These are phyloP conservation scores for Psococerastis gibbosa DNA, from an alignment of 2,888 invertebrate species.

Conservation along the genomic window DNA sequence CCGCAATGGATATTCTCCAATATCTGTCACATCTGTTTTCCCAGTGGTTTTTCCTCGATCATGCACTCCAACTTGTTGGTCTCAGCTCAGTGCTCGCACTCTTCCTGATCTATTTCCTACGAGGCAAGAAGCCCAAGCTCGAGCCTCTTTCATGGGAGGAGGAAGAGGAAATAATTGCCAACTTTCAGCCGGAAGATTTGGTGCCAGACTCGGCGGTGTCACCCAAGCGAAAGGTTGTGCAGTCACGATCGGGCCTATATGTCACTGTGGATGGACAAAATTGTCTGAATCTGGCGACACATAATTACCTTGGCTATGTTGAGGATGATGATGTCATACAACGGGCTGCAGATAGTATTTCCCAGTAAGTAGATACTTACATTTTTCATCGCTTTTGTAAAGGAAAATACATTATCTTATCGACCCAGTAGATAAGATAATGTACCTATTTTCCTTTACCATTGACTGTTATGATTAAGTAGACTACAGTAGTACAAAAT, in stretches of 20 bases:
- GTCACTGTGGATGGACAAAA: constrained; percentile 31
- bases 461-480: too few relatives aligned
- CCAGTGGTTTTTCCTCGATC: not conserved
- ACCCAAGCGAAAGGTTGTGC: not conserved
- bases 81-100: constrained; percentile 1
- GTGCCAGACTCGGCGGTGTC: not conserved
- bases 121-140: not conserved
- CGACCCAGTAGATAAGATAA: too few relatives aligned
- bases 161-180: constrained; percentile 1
- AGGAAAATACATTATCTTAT: too few relatives aligned
- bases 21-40: not conserved
- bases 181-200: constrained; percentile 1
- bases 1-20: not conserved
- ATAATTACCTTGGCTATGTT: constrained; percentile 58
- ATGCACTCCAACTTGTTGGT: not conserved
- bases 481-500: too few relatives aligned
- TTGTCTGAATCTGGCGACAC: constrained; percentile 58
- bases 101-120: not conserved
- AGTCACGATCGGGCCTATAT: constrained; percentile 23
- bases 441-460: too few relatives aligned
- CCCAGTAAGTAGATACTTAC: not conserved
- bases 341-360: constrained; percentile 49
- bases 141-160: constrained; percentile 1
- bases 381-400: too few relatives aligned
- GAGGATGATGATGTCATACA: constrained; percentile 61